Evolutionary conservation across 2,888 invertebrate genomes (phyloP).

Genomic region (Danaus chrysippus): DNA sequence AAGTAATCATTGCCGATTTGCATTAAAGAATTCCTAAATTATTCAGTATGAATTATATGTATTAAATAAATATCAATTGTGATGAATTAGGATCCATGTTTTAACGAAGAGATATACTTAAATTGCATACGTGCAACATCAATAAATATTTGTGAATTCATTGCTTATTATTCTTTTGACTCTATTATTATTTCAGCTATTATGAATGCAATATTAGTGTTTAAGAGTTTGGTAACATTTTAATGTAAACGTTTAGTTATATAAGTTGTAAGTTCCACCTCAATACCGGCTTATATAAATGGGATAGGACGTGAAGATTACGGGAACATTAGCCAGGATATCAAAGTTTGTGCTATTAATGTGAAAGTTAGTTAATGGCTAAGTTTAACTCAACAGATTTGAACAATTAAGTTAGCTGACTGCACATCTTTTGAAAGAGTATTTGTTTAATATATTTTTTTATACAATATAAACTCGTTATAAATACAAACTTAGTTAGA

Average conservation of each 20-base stretch:
- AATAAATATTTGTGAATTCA: too few species aligned
- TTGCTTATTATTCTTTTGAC: background rate
- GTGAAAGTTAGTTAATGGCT: conserved; percentile 22
- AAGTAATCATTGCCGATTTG: too few species aligned
- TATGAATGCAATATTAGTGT: background rate
- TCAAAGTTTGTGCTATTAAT: conserved; percentile 13
- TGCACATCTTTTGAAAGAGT: background rate
- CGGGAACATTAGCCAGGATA: conserved; percentile 14
- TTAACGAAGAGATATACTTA: too few species aligned
- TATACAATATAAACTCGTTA: background rate
- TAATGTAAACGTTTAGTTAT: background rate
- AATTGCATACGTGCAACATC: too few species aligned
- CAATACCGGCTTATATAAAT: background rate
- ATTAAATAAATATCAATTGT: too few species aligned
- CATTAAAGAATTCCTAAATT: too few species aligned
- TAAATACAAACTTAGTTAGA: background rate
- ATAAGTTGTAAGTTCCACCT: background rate
- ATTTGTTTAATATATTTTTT: background rate
- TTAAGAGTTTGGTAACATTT: background rate
- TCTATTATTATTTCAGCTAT: too few species aligned
- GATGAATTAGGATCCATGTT: too few species aligned
- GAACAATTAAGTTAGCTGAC: conserved; percentile 12
- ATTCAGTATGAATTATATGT: too few species aligned
- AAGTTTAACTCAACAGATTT: conserved; percentile 18
- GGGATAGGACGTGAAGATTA: conserved; percentile 11